Percentiles rank a stretch among this genome's conserved stretches.
phyloP scores from a whole-genome alignment of 64 coral and sea anemone species.

The Pocillopora verrucosa region DNA sequence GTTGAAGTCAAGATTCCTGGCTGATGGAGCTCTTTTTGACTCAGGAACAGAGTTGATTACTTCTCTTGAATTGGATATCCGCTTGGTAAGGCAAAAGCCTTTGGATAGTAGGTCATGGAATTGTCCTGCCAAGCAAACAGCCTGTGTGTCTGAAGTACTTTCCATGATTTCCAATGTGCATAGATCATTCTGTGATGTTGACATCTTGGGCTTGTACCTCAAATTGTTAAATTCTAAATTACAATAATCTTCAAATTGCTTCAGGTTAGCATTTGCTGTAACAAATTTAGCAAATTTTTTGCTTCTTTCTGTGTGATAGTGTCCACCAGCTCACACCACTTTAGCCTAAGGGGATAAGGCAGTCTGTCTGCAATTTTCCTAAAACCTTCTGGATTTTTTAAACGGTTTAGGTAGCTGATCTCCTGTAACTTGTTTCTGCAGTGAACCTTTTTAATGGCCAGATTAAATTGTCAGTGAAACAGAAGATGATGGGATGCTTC shows the following conservation, averaged over 20 bases:
- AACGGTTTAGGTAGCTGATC: constrained; percentile 39
- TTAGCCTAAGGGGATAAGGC: constrained; percentile 18
- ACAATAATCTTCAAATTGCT: neutral
- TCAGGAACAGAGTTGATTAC: neutral
- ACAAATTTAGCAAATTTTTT: too few relatives aligned
- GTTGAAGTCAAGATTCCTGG: neutral
- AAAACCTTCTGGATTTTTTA: constrained; percentile 23
- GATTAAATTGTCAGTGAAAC: too few relatives aligned
- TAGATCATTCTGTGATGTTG: neutral
- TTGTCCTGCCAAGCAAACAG: neutral
- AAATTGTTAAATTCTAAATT: constrained; percentile 22
- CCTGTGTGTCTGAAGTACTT: neutral
- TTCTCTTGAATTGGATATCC: constrained; percentile 8
- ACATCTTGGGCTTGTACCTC: neutral
- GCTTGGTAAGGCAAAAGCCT: constrained; percentile 4
- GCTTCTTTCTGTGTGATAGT: too few relatives aligned
- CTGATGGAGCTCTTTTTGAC: neutral
- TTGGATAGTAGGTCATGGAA: neutral
- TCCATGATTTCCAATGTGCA: neutral
- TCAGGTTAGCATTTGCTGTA: neutral
- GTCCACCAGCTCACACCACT: neutral
- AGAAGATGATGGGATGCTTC: too few relatives aligned
- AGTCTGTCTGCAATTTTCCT: constrained; percentile 33
- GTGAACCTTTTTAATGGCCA: too few relatives aligned
- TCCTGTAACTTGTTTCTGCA: constrained; percentile 47